A percentile compares a stretch with the other conserved stretches of the same genome.
Conservation (phyloP, 2,888 invertebrate species). For the Falcaria lacertinaria region DNA sequence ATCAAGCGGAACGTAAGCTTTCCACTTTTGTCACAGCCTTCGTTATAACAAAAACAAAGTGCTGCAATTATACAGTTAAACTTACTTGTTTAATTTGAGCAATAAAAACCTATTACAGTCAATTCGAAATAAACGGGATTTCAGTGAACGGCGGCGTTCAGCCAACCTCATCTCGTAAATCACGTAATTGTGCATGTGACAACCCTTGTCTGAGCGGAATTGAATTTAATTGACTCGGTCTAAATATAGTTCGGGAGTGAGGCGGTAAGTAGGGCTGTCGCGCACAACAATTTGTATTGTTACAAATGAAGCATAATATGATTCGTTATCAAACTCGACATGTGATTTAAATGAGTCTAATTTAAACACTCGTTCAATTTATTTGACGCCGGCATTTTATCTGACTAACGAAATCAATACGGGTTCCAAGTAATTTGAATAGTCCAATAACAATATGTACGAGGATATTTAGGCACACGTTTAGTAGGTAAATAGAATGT, state of each 20-base stretch:
- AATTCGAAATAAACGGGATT: constrained; percentile 57
- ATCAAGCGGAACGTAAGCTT: too few relatives aligned
- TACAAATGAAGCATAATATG: background rate
- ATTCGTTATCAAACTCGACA: background rate
- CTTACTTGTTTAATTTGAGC: constrained; percentile 36
- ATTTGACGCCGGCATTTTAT: background rate
- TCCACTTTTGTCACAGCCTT: too few relatives aligned
- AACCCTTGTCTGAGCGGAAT: constrained; percentile 56
- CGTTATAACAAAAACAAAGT: constrained; percentile 24
- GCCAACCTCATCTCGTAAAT: constrained; percentile 47
- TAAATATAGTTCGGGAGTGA: constrained; percentile 54
- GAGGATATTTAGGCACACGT: background rate
- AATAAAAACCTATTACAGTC: constrained; percentile 54
- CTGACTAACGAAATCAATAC: background rate
- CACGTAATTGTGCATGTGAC: constrained; percentile 65
- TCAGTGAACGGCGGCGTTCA: constrained; percentile 33
- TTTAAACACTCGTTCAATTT: background rate
- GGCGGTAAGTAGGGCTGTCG: constrained; percentile 12
- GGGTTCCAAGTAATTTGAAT: background rate
- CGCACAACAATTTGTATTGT: background rate
- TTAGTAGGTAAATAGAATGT: background rate
- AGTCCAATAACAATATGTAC: background rate
- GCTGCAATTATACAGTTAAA: constrained; percentile 36
- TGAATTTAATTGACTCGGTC: constrained; percentile 68
- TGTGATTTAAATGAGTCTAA: background rate